Conservation (phyloP, 2,888 invertebrate species). For the Agrotis segetum region DNA sequence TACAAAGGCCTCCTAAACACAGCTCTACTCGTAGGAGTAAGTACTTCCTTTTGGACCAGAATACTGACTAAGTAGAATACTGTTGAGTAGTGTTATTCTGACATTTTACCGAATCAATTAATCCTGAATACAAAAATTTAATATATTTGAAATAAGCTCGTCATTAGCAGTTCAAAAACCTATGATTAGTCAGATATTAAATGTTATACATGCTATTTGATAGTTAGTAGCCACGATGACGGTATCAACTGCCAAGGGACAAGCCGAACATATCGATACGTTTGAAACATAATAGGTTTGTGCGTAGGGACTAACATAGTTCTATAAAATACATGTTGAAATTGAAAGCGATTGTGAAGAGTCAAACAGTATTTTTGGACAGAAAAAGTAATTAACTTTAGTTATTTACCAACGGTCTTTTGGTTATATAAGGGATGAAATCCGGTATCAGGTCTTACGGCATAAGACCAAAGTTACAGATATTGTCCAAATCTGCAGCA, state of each 20-base stretch:
- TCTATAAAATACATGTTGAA: background rate
- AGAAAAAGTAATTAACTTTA: slow-evolving; percentile 3
- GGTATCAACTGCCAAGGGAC: slow-evolving; percentile 13
- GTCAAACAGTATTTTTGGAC: background rate
- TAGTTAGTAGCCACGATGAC: slow-evolving; percentile 29
- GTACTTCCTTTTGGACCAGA: too few species aligned
- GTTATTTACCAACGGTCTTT: slow-evolving; percentile 1
- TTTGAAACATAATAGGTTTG: background rate
- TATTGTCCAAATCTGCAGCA: too few species aligned
- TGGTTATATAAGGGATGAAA: too few species aligned
- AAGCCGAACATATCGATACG: background rate
- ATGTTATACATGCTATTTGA: slow-evolving; percentile 35
- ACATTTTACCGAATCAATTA: background rate
- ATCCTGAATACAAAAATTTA: background rate
- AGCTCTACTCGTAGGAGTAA: too few species aligned
- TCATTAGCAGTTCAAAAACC: slow-evolving; percentile 11
- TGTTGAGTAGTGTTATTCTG: background rate
- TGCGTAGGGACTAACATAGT: too few species aligned
- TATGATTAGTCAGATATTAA: slow-evolving; percentile 3
- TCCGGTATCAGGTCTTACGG: too few species aligned
- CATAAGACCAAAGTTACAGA: too few species aligned
- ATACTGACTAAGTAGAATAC: too few species aligned
- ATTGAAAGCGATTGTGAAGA: background rate
- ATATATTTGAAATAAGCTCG: background rate
- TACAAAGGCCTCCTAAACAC: too few species aligned